Evolutionary conservation across 2,888 invertebrate species (phyloP), one percentile per base, ranked within the genome.

Genomic region (Drosophila neotestacea): DNA sequence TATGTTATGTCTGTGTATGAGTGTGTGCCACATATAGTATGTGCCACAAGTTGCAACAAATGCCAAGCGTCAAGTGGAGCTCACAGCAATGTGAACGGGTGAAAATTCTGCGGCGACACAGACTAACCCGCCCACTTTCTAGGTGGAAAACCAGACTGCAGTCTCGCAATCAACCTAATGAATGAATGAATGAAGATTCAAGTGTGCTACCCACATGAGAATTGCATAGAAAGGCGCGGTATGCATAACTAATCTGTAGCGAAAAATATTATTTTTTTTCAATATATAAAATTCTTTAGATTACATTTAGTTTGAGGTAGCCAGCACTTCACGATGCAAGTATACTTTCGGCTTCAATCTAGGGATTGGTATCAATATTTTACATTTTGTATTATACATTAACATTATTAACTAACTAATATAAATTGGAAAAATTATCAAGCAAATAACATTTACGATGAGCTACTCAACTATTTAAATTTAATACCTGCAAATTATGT

Each of bases 91-190:
- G 70, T 54, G 46, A 58, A 47, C 55, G 54, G 54, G 59, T 70
- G 71, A 51, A 70, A 70, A 60, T 63, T 65, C 59, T 65, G 50
- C 52, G 68, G 55, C 30, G 30, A 13, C 46, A 16, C 36, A 44
- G n/a, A 16, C 61, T 32, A 54, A 32, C 42, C 47, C 73, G 51
- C 74, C 74, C 74, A 73, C 73, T 63, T 73, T 73, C 68, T 68
- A 62, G 68, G 27, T 38, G 52, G 67, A 11, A 58, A 66, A 56
- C 73, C 55, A 55, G 59, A 72, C 16, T 48, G 22, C 16, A 11
- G 39, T 30, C 28, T 39, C n/a, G 10, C 22, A 28, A 16, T 30
- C 42, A 51, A 28, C 46, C 63, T 51, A 27, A 50, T 60, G 46
- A 65, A 73, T 72, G 56, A 39, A 22, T 22, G 22, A 22, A 16